Evolutionary conservation across 2,113 vertebrate species (phyloP).

Genomic region (Lepidothrix coronata): DNA sequence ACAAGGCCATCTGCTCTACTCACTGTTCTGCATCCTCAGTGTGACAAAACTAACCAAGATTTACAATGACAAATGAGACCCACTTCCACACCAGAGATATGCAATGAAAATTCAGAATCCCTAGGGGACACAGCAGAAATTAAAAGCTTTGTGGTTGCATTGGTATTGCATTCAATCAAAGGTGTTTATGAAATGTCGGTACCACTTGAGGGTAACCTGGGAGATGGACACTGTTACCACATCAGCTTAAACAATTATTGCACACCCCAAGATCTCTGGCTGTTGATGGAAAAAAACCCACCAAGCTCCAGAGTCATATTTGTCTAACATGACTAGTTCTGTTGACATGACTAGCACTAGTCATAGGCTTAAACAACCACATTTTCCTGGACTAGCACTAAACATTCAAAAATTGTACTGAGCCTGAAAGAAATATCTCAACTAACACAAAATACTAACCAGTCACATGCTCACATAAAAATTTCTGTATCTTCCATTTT

Average conservation of each 20-base stretch:
- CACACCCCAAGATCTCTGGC: background rate
- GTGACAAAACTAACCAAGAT: background rate
- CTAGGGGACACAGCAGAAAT: background rate
- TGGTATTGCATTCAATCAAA: background rate
- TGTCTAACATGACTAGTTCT: background rate
- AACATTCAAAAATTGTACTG: background rate
- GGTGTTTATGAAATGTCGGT: background rate
- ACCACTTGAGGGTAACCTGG: background rate
- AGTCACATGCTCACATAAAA: background rate
- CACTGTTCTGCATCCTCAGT: background rate
- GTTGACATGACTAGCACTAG: background rate
- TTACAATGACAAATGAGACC: background rate
- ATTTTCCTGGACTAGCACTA: background rate
- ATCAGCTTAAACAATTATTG: accelerated
- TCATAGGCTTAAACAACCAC: background rate
- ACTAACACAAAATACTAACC: background rate
- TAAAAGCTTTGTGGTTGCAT: background rate
- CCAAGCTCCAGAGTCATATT: too few relatives aligned
- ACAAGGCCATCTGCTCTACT: background rate
- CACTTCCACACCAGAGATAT: background rate
- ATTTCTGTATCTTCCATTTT: background rate
- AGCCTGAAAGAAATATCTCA: background rate
- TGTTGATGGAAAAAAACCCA: background rate
- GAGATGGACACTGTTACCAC: background rate
- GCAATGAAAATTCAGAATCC: background rate